Base-by-base conservation (phyloP, 2,797 vertebrate genomes). In the Macropodus opercularis region DNA sequence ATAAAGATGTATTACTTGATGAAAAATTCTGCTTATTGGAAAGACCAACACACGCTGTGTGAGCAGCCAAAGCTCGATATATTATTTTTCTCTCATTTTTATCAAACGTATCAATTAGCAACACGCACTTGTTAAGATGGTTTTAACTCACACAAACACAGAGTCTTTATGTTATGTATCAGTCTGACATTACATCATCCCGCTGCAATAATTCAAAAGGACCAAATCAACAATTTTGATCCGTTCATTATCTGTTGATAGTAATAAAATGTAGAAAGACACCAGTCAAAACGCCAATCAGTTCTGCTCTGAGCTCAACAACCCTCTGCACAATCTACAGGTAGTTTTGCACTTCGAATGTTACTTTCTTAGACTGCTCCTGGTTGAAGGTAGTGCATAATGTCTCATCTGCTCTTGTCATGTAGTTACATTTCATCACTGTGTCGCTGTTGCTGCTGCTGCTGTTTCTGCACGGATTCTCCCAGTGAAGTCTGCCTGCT, bases 391-490 rank as follows among this genome's bases (percentile, higher is more conserved):
- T 61, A 49, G 29, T 29, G 10, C 69, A 40, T 69, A 54, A 46
- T 57, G 48, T 81, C 24, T 67, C 78, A 75, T 81, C 63, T 79
- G 55, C 86, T 50, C 41, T 52, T 34, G 15, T 75, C 68, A 63
- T 69, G 61, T 79, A 64, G 59, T 71, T 19, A 46, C 56, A 57
- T 73, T 41, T 21, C 31, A 17, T 69, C 48, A 79, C 17, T 6
- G 3, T 64, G 32, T 46, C 24, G 8, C 5, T 57, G 64, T n/a
- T n/a, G n/a, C n/a, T n/a, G n/a, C 66, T 51, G 2, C 44, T 22
- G 35, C 50, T 67, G 17, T 44, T 63, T 43, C 15, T 55, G 15
- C 22, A 32, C 38, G 29, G 23, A 46, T 11, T 11, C 31, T 58
- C 23, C 11, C 6, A 2, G 10, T 18, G 1, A 36, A 21, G 6